These are phyloP conservation scores for Drosophila kambysellisi DNA, from an alignment of 2,888 invertebrate genomes.

Conservation along the genomic window DNA sequence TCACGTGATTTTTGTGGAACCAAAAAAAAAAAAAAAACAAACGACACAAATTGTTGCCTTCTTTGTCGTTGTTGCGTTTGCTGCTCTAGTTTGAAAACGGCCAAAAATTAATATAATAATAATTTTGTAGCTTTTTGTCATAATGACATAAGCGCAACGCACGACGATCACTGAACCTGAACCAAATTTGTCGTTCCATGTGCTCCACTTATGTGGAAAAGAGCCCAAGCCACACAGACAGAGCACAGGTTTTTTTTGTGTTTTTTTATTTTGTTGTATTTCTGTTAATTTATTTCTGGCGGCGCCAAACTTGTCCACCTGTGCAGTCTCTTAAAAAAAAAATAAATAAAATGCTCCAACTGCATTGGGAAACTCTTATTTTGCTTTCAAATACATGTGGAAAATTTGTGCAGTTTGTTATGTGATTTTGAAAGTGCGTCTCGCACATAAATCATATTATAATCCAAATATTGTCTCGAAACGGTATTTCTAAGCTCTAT, in stretches of 20 bases:
- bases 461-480: constrained; percentile 63
- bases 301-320: constrained; percentile 76
- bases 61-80: constrained; percentile 36
- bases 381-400: constrained; percentile 40
- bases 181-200: constrained; percentile 71
- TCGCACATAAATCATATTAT: constrained; percentile 73
- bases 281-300: constrained; percentile 47
- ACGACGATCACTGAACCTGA: constrained; percentile 71
- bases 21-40: constrained; percentile 6
- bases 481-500: constrained; percentile 31
- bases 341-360: constrained; percentile 21
- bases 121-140: constrained; percentile 47
- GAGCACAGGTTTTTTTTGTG: constrained; percentile 25
- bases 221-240: constrained; percentile 22
- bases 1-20: constrained; percentile 41
- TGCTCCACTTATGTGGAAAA: constrained; percentile 52
- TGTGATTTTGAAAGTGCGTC: constrained; percentile 72
- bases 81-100: constrained; percentile 60
- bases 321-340: constrained; percentile 48
- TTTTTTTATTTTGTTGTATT: constrained; percentile 16
- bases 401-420: constrained; percentile 48
- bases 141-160: constrained; percentile 76
- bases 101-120: constrained; percentile 76
- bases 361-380: constrained; percentile 45
- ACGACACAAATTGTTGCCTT: constrained; percentile 18